Base-by-base conservation (phyloP, 2,797 vertebrate genomes). In the Scolopax rusticola region DNA sequence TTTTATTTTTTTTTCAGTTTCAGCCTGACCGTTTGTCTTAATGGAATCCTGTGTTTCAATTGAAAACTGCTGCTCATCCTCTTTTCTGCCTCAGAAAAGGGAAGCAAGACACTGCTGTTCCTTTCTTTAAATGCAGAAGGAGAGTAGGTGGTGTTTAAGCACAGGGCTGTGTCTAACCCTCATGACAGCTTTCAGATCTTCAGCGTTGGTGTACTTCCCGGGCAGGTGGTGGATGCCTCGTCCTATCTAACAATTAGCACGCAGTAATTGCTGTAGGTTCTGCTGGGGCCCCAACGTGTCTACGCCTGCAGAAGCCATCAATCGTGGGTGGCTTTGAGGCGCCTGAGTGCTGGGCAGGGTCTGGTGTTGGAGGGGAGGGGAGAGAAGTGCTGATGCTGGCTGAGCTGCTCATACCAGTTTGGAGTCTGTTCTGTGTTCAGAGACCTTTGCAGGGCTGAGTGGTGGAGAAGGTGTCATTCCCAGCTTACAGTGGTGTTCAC, bases 11-110 rank as follows among this genome's bases (percentile, higher is more conserved):
- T 23, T 64, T 32, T 70, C 38, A 3, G 32, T 87, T 93, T 92
- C 89, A 81, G 47, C 77, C 41, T 81, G 69, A 75, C 27, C 8
- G 1, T 83, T 91, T 86, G 24, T 88, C 80, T 95, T 70, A 97
- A 93, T 95, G 83, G 82, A 90, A 25, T 69, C 67, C 51, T 69
- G 6, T n/a, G 10, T 79, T 90, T 90, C 83, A 88, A 2, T 45
- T 65, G 69, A 90, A 93, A 95, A 93, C 65, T 91, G 57, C 87
- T 88, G 61, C 30, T 93, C 33, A 47, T 95, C 87, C 9, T 41
- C 91, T 96, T 91, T 95, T 75, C 61, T 95, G 38, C 93, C 57
- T 47, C 74, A 71, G 82, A 88, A 97, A 65, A 84, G 38, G 85
- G 93, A 97, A 97, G 88, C 74, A 84, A 60, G 48, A 84, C 1